Base-by-base conservation (phyloP, 2,797 vertebrate species). In the Cryptoblepharus egeriae region DNA sequence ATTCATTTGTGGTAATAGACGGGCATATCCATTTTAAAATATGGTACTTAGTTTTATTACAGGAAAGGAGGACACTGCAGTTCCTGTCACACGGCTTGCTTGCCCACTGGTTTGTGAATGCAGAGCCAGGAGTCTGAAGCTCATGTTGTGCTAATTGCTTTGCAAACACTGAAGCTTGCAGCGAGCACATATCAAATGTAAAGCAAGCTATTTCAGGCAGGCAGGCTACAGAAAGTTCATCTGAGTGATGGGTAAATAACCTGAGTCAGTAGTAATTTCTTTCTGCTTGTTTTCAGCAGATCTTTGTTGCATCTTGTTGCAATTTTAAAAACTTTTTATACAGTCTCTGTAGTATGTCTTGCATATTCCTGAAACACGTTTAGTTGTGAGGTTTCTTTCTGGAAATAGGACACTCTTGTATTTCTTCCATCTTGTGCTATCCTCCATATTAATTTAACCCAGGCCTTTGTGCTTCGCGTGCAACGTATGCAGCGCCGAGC, bases 11-110 rank as follows among this genome's bases (percentile, higher is more conserved):
- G 83, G 72, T 78, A 84, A 80, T 79, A 90, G 84, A 90, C 91
- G 90, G 89, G 82, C 75, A 83, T 42, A 60, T 81, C 74, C 68
- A 84, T 87, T 1, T 58, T 55, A 64, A 79, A 65, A 0, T 0
- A 0, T 77, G 70, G 28, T 15, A 0, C 3, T 69, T 16, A 10
- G 3, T 1, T 30, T 71, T 3, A 32, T 1, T 85, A 75, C 77
- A 86, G 88, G 92, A 93, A 93, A 93, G 94, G 95, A 96, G 63
- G 93, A 94, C 95, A 90, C 85, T 18, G 93, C 95, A 95, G 92
- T 95, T 96, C 92, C 86, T 87, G 5, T 79, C 87, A 84, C 30
- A 0, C 35, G 67, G 93, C 94, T 95, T 94, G 95, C 94, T 94
- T 91, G 49, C 45, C 87, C 90, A 90, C 88, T 75, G 80, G 89